Conservation (phyloP, 2,888 invertebrate genomes). For the Ischnus inquisitorius region DNA sequence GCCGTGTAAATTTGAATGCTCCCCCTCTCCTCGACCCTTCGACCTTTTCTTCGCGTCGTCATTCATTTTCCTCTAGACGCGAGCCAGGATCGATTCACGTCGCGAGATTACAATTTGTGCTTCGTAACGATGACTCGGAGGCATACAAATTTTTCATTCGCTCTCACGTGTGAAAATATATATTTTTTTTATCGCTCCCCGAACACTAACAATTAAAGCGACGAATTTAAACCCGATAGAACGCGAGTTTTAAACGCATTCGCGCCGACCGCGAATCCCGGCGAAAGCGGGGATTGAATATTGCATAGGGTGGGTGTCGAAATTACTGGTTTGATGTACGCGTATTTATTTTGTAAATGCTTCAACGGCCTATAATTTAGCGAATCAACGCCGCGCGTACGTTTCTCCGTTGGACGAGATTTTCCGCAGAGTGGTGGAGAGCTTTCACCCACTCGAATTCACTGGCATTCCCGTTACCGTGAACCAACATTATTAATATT, state of each 20-base stretch:
- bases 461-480: background rate
- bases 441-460: background rate
- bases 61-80: conserved; percentile 28
- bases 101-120: conserved; percentile 1
- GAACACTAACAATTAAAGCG: background rate
- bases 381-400: background rate
- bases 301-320: background rate
- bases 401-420: background rate
- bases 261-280: background rate
- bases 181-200: background rate
- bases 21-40: background rate
- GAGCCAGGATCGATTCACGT: background rate
- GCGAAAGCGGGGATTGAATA: background rate
- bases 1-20: conserved; percentile 43
- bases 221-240: background rate
- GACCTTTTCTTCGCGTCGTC: background rate
- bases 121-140: background rate
- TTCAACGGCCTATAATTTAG: conserved; percentile 14
- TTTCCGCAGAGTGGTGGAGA: background rate
- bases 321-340: conserved; percentile 13
- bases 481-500: conserved; percentile 51
- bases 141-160: background rate
- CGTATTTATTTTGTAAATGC: conserved; percentile 11
- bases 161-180: background rate
- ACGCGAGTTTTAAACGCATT: background rate